Base-by-base conservation (phyloP, 2,888 invertebrate species). In the Tyria jacobaeae region DNA sequence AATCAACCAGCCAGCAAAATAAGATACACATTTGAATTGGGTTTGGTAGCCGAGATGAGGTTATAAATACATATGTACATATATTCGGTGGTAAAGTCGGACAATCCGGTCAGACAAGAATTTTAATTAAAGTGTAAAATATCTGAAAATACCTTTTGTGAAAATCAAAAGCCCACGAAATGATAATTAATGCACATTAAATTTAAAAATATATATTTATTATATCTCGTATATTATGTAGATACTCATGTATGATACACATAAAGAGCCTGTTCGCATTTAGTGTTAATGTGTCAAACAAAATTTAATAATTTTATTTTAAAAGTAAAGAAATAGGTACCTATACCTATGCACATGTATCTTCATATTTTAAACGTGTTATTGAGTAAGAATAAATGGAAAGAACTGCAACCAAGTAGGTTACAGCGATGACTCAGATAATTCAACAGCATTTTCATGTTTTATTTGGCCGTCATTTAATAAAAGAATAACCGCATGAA, bases 101-200 rank as follows among this genome's bases (percentile, higher is more conserved):
- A 66, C 71, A 71, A 63, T n/a, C 70, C 54, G 63, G 63, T 70
- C 62, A 64, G 54, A 64, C 70, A 70, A 62, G 68, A 68, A 64
- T 70, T 56, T 70, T n/a, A n/a, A 74, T 70, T 27, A 72, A 75
- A 66, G 66, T 68, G n/a, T n/a, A n/a, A 62, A 70, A 68, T 67
- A 64, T 7, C 60, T 62, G 31, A 41, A 66, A 66, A 51, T 54
- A 57, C 60, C 53, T 64, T 73, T 71, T 62, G 68, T n/a, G n/a
- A n/a, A n/a, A n/a, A n/a, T n/a, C n/a, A n/a, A n/a, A n/a, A n/a
- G n/a, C n/a, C n/a, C n/a, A n/a, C n/a, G n/a, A n/a, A n/a, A n/a
- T n/a, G n/a, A n/a, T n/a, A n/a, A n/a, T n/a, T n/a, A n/a, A n/a
- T n/a, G 39, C n/a, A 39, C n/a, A 39, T 17, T 39, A 1, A 39